These are phyloP conservation scores for Monodelphis domestica DNA, from an alignment of 2,797 vertebrate genomes.

Conservation along the genomic window DNA sequence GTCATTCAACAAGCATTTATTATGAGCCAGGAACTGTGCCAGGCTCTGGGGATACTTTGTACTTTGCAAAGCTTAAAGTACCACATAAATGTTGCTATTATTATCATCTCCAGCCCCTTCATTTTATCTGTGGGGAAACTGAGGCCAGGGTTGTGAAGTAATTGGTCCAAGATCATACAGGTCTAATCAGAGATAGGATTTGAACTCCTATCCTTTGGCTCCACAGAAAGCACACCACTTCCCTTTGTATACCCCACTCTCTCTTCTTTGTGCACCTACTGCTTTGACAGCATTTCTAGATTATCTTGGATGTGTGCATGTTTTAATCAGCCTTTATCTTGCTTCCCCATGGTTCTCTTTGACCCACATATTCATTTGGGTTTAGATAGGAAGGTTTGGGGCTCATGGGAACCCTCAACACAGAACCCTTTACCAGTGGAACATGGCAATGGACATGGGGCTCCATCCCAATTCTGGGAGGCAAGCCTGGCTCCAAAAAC, in stretches of 20 bases:
- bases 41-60: neutral
- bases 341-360: neutral
- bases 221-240: neutral
- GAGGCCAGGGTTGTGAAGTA: neutral
- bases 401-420: neutral
- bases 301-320: neutral
- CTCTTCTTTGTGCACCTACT: neutral
- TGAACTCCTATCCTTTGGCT: neutral
- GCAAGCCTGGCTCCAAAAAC: neutral
- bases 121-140: conserved; percentile 12
- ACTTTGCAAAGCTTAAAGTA: conserved; percentile 34
- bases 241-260: neutral
- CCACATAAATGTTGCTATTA: neutral
- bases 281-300: neutral
- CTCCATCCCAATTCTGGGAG: neutral
- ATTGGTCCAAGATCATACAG: fast-evolving
- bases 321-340: too few relatives aligned
- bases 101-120: neutral
- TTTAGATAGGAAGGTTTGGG: neutral
- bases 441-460: neutral
- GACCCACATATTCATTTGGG: neutral
- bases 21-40: neutral
- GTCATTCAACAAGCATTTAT: neutral
- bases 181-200: neutral
- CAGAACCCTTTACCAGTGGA: neutral